Percentiles rank a stretch among this genome's conserved stretches.
These are phyloP conservation scores for Luperina testacea DNA, from an alignment of 2,888 invertebrate species.

Conservation along the genomic window DNA sequence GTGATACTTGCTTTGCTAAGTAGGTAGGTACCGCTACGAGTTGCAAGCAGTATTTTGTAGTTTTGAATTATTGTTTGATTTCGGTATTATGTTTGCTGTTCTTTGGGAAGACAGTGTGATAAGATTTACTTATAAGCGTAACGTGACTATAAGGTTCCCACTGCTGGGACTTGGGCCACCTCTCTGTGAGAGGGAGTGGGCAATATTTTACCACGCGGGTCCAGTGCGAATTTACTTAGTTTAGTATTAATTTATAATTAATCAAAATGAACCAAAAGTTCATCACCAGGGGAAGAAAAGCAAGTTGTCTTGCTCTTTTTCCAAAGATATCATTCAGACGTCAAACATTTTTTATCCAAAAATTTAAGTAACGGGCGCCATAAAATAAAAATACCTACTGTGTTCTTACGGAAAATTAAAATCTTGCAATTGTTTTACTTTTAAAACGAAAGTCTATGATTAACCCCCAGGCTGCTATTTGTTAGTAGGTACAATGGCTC, in stretches of 20 bases:
- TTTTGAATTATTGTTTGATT: neutral
- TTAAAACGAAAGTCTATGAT: neutral
- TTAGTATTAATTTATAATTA: too few species aligned
- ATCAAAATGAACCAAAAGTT: neutral
- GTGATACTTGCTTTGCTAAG: neutral
- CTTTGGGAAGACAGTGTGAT: neutral
- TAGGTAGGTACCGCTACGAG: neutral
- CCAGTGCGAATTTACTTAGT: neutral
- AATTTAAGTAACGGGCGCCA: neutral
- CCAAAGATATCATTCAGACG: neutral
- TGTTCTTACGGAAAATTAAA: conserved; percentile 5
- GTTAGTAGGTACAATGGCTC: neutral
- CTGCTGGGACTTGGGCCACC: too few species aligned
- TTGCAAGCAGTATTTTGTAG: neutral
- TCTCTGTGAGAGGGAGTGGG: neutral
- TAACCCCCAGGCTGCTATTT: conserved; percentile 5
- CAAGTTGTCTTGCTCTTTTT: conserved; percentile 14
- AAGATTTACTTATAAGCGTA: neutral
- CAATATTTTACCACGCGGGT: neutral
- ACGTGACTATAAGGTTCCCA: neutral
- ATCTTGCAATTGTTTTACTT: neutral
- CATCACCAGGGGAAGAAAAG: neutral
- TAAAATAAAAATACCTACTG: neutral
- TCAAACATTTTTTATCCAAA: neutral
- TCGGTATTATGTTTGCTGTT: neutral